Evolutionary conservation across 2,113 vertebrate genomes (phyloP).

Genomic region (Chaetodon auriga): DNA sequence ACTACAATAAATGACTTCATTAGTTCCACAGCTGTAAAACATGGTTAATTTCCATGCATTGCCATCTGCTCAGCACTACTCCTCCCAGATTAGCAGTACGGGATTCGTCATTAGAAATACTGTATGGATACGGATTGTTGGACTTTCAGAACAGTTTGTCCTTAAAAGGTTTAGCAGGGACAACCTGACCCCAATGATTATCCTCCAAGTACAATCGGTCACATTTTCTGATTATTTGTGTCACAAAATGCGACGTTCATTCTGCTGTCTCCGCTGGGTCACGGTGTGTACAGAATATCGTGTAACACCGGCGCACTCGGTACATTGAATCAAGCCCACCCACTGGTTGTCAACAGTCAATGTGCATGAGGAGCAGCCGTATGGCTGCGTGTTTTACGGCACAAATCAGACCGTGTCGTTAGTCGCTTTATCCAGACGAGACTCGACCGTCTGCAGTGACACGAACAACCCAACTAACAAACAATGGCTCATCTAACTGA

Average conservation of each 20-base stretch:
- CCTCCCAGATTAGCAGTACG: background rate
- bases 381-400: background rate
- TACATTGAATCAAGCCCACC: conserved; percentile 1
- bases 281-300: too few relatives aligned
- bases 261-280: too few relatives aligned
- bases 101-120: background rate
- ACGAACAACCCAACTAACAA: background rate
- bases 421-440: accelerated
- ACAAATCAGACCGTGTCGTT: background rate
- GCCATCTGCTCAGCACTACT: background rate
- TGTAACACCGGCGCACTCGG: background rate
- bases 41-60: too few relatives aligned
- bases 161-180: background rate
- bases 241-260: too few relatives aligned
- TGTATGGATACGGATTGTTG: background rate
- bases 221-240: background rate
- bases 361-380: background rate
- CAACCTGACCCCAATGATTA: background rate
- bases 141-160: background rate
- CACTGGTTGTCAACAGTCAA: background rate
- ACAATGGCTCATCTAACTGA: conserved; percentile 75
- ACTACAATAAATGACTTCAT: too few relatives aligned
- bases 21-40: too few relatives aligned
- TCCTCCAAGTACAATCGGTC: too few relatives aligned
- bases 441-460: background rate